Conservation (phyloP, 2,797 vertebrate species). For the Phyllotis vaccarum region DNA sequence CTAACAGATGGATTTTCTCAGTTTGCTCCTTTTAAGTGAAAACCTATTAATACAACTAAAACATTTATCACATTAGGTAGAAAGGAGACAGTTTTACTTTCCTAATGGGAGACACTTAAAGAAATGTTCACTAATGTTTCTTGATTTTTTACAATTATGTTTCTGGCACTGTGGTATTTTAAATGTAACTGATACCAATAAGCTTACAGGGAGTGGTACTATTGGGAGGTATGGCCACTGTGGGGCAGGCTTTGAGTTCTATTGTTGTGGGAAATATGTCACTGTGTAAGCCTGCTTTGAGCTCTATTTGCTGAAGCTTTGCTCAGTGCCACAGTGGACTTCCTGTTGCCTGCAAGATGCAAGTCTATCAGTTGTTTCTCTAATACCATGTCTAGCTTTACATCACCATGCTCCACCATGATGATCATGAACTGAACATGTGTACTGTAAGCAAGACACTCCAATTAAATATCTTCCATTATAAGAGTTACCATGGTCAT, state of each 20-base stretch:
- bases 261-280: background rate
- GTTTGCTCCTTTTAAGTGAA: slow-evolving; percentile 30
- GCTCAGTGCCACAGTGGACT: background rate
- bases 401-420: background rate
- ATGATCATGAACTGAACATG: background rate
- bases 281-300: background rate
- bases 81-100: slow-evolving; percentile 42
- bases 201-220: background rate
- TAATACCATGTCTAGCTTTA: background rate
- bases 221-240: background rate
- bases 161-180: background rate
- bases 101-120: background rate
- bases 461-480: background rate
- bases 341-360: background rate
- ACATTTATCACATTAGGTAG: background rate
- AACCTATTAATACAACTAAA: background rate
- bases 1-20: slow-evolving; percentile 38
- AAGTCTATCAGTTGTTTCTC: background rate
- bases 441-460: background rate
- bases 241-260: background rate
- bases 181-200: background rate
- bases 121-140: background rate
- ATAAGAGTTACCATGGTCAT: background rate
- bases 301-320: background rate
- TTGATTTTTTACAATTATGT: background rate